Base-by-base conservation (phyloP, 37 sponge, comb jelly and placozoan genomes). In the Lycopodina hypogea region DNA sequence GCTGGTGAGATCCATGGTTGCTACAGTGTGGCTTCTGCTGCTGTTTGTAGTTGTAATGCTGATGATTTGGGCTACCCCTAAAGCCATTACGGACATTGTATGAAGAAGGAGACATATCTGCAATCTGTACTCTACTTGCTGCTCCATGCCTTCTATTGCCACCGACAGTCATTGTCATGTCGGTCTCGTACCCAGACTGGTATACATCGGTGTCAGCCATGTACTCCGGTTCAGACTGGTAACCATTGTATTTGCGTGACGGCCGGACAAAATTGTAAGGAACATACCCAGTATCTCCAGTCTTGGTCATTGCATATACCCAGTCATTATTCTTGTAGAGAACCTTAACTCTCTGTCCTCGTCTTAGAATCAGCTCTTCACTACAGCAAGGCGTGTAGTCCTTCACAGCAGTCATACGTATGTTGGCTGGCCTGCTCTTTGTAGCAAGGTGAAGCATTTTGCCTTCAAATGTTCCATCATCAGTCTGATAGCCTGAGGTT, bases 251-350 rank as follows among this genome's bases (percentile, higher is more conserved):
- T 56, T 90, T 90, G 15, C 93, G 86, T 15, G 93, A 92, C 0
- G 81, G 81, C 22, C 93, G 55, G n/a, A 87, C 77, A 52, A 66
- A 92, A 26, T 28, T 72, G 82, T 83, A 92, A 0, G 93, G 93
- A 32, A 92, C 68, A 72, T 81, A 92, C 28, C 93, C 93, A 4
- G 74, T 60, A 3, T 72, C 77, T 11, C 93, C 93, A 26, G 77
- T 75, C 82, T 92, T 92, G 30, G 86, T 92, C 42, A 84, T 73
- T 32, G 89, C 84, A 60, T 78, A 92, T 32, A 86, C 93, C 93
- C 93, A 92, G 78, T 92, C 88, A 52, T 88, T 80, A 67, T 84
- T 83, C 42, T 88, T 77, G 74, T 92, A 92, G 41, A 92, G 78
- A 0, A 92, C 89, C 41, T 84, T 84, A 60, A 92, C 85, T 17